Evolutionary conservation across 2,113 vertebrate genomes (phyloP).

Genomic region (Polypterus senegalus): DNA sequence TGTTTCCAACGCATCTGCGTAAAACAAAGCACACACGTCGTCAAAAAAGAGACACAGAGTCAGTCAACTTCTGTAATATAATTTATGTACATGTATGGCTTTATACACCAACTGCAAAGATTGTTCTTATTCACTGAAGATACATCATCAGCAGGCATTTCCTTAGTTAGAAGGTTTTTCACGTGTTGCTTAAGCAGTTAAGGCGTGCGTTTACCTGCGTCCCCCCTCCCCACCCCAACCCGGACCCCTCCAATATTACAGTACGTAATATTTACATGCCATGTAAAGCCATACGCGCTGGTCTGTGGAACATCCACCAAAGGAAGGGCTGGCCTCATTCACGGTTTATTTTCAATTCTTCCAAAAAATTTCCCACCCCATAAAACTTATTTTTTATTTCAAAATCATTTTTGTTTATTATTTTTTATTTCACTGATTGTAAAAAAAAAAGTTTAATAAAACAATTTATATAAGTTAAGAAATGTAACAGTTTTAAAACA

Average conservation of each 20-base stretch:
- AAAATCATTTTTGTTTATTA: conserved; percentile 45
- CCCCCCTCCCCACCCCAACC: conserved; percentile 10
- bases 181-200: conserved; percentile 1
- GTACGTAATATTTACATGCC: conserved; percentile 36
- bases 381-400: conserved; percentile 43
- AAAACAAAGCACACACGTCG: conserved; percentile 26
- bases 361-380: too few relatives aligned
- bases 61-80: conserved; percentile 52
- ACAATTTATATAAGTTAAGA: conserved; percentile 75
- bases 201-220: background rate
- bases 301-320: conserved; percentile 31
- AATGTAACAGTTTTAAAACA: conserved; percentile 67
- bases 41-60: conserved; percentile 41
- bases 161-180: conserved; percentile 35
- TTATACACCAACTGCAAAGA: conserved; percentile 69
- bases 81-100: conserved; percentile 84
- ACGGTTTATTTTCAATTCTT: conserved; percentile 34
- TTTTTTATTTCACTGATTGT: conserved; percentile 52
- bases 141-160: conserved; percentile 70
- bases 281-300: conserved; percentile 30
- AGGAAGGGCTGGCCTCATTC: conserved; percentile 37
- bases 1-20: too few relatives aligned
- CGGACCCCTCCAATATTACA: conserved; percentile 23
- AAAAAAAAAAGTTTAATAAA: conserved; percentile 53
- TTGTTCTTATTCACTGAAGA: conserved; percentile 61